Conservation (phyloP, 2,888 invertebrate species). For the Chesias legatella region DNA sequence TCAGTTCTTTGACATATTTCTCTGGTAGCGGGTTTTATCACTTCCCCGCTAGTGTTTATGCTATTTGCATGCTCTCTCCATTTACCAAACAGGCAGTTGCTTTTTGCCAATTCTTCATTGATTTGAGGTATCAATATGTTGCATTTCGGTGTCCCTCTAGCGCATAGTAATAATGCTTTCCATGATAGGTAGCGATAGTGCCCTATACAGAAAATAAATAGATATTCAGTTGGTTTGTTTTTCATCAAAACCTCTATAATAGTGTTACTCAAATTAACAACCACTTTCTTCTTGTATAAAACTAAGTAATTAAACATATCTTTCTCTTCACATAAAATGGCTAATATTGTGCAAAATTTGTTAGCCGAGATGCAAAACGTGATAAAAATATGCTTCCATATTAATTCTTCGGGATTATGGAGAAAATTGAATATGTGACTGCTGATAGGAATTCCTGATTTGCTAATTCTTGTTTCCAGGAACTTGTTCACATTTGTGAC, state of each 20-base stretch:
- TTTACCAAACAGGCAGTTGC: slow-evolving; percentile 67
- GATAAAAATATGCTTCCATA: slow-evolving; percentile 66
- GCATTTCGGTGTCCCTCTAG: slow-evolving; percentile 61
- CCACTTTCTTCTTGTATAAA: slow-evolving; percentile 64
- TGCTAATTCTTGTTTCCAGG: slow-evolving; percentile 64
- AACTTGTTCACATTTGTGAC: slow-evolving; percentile 54
- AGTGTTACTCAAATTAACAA: slow-evolving; percentile 60
- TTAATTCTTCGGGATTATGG: slow-evolving; percentile 54
- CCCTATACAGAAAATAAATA: slow-evolving; percentile 67
- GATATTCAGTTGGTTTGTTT: slow-evolving; percentile 45
- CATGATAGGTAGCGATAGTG: slow-evolving; percentile 69
- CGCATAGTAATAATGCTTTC: slow-evolving; percentile 62
- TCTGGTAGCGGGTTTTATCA: slow-evolving; percentile 40
- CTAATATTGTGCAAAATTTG: slow-evolving; percentile 70
- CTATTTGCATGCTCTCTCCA: slow-evolving; percentile 62
- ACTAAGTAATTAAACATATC: slow-evolving; percentile 51
- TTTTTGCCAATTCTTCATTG: slow-evolving; percentile 56
- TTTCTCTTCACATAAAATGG: slow-evolving; percentile 51
- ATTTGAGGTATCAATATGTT: slow-evolving; percentile 49
- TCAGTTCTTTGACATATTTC: slow-evolving; percentile 59
- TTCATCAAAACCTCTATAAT: slow-evolving; percentile 54
- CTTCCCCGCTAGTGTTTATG: slow-evolving; percentile 52
- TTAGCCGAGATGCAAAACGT: slow-evolving; percentile 72
- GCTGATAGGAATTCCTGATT: slow-evolving; percentile 67
- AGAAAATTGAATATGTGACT: slow-evolving; percentile 65